Evolutionary conservation across 2,797 vertebrate genomes (phyloP).

Genomic region (Oryzias sinensis): DNA sequence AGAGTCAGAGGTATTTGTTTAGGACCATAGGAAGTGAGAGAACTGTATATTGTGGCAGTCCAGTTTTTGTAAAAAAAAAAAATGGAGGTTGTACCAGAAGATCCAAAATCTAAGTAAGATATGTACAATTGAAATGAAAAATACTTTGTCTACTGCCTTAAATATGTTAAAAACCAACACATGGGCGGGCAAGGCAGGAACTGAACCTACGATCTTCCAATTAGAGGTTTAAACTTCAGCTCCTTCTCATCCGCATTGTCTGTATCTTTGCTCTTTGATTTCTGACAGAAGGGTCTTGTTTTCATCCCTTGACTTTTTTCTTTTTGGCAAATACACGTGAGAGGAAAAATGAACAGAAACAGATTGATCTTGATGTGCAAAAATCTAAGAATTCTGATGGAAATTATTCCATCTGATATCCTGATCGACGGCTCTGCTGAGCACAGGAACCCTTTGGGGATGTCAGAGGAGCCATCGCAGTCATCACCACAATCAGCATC

Average conservation of each 20-base stretch:
- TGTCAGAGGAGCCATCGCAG: slow-evolving; percentile 61
- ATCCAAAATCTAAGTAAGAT: too few relatives aligned
- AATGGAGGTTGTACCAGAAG: too few relatives aligned
- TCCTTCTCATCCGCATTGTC: background rate
- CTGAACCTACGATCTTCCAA: too few relatives aligned
- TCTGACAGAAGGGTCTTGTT: slow-evolving; percentile 58
- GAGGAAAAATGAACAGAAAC: slow-evolving; percentile 84
- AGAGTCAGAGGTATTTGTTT: too few relatives aligned
- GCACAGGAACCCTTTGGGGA: slow-evolving; percentile 75
- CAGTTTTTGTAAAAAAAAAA: too few relatives aligned
- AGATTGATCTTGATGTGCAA: slow-evolving; percentile 81
- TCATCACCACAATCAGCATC: slow-evolving; percentile 44
- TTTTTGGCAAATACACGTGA: slow-evolving; percentile 76
- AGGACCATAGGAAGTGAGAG: too few relatives aligned
- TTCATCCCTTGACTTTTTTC: slow-evolving; percentile 78
- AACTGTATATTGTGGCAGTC: too few relatives aligned
- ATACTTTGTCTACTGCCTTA: too few relatives aligned
- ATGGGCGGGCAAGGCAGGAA: too few relatives aligned
- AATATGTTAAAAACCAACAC: too few relatives aligned
- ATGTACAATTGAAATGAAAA: too few relatives aligned
- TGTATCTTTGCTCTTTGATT: slow-evolving; percentile 45
- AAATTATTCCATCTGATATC: slow-evolving; percentile 81
- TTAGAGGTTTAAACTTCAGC: too few relatives aligned
- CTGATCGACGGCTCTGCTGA: slow-evolving; percentile 82
- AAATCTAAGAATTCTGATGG: slow-evolving; percentile 80